Base-by-base conservation (phyloP, 2,797 vertebrate genomes). In the Otolemur crassicaudatus region DNA sequence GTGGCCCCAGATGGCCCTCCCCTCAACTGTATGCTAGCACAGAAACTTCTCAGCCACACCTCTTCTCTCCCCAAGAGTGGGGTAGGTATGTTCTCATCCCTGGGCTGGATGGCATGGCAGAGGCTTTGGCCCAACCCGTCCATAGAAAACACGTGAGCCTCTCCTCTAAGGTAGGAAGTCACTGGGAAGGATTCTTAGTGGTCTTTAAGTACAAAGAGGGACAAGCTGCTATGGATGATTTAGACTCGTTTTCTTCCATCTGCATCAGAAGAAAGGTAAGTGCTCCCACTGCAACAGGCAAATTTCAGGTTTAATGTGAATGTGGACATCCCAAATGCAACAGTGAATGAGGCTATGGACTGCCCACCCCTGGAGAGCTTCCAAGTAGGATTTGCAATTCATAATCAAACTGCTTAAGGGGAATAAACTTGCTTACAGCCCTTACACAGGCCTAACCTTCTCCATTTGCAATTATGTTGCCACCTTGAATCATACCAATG, bases 211-310 rank as follows among this genome's bases (percentile, higher is more conserved):
- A 49, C 34, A 63, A 12, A 81, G 86, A 79, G 1, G 29, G 3
- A 40, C 16, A 4, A 22, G 20, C 12, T 19, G 40, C 77, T 53
- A 4, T 3, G 20, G 12, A 58, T n/a, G 4, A 60, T 17, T 81
- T 31, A 77, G 46, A 81, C 23, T 58, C 0, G 0, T 5, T 53
- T 46, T 87, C 46, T 34, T 9, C 67, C 58, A 27, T 63, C 81
- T 79, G 27, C 67, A 80, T 92, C 85, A 86, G 34, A 96, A 89
- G 37, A 75, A 96, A 91, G n/a, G 43, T 40, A 85, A 81, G 27
- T 1, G 11, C 19, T 85, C 29, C 63, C 31, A 43, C 13, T 60
- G 27, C 67, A 84, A 90, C 58, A 72, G 29, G 37, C 56, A 91
- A 73, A 63, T 92, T 89, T 83, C 49, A 87, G 46, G 81, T 75